Conservation (phyloP, 2,888 invertebrate genomes). For the Ischnus inquisitorius region DNA sequence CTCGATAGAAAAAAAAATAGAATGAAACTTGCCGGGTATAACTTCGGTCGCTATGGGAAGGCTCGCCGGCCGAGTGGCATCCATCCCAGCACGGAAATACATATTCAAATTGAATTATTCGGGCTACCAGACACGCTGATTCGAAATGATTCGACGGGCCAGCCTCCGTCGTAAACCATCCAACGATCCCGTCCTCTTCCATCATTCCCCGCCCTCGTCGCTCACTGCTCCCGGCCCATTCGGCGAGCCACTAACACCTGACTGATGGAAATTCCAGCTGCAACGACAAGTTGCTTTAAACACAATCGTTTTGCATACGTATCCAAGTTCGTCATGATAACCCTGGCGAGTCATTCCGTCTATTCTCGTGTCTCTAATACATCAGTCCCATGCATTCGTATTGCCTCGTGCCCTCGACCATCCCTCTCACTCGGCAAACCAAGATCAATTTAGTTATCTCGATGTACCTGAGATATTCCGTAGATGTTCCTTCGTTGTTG, state of each 20-base stretch:
- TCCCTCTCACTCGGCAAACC: slow-evolving; percentile 7
- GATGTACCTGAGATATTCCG: slow-evolving; percentile 9
- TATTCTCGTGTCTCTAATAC: slow-evolving; percentile 18
- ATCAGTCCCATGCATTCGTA: no score
- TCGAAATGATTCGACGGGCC: slow-evolving; percentile 83
- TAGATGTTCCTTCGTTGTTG: slow-evolving; percentile 10
- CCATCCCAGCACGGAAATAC: slow-evolving; percentile 77
- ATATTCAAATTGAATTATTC: slow-evolving; percentile 85
- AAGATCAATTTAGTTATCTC: slow-evolving; percentile 17
- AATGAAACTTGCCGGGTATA: slow-evolving; percentile 8
- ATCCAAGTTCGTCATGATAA: slow-evolving; percentile 72
- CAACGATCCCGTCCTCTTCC: slow-evolving; percentile 59
- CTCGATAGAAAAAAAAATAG: slow-evolving; percentile 7
- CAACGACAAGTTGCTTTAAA: slow-evolving; percentile 82
- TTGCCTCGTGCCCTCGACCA: background rate
- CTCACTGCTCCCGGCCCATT: slow-evolving; percentile 41
- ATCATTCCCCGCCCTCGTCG: slow-evolving; percentile 30
- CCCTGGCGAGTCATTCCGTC: slow-evolving; percentile 56
- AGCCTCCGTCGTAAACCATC: slow-evolving; percentile 71
- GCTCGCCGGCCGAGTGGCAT: slow-evolving; percentile 31
- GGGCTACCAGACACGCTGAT: slow-evolving; percentile 84
- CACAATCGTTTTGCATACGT: slow-evolving; percentile 83
- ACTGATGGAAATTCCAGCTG: slow-evolving; percentile 84
- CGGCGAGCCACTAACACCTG: slow-evolving; percentile 68
- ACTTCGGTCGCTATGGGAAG: slow-evolving; percentile 30